Percentiles rank a stretch among this genome's conserved stretches.
Evolutionary conservation across 2,888 invertebrate species (phyloP).

Genomic region (Agrotis exclamationis): DNA sequence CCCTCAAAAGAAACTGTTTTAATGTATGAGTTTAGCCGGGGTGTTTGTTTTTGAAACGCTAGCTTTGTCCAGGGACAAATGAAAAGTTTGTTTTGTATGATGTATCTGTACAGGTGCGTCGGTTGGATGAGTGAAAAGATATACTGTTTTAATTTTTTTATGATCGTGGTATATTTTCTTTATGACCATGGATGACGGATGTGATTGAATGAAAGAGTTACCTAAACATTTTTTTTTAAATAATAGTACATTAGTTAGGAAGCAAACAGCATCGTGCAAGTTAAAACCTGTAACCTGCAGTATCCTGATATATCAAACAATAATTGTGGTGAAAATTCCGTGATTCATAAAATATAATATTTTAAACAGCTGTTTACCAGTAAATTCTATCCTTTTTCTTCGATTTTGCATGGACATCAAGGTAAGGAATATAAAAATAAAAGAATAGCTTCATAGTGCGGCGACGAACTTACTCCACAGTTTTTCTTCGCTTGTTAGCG

Average conservation of each 20-base stretch:
- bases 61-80: constrained; percentile 47
- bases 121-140: constrained; percentile 7
- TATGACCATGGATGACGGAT: neutral
- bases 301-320: no score
- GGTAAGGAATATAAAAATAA: neutral
- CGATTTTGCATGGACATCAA: neutral
- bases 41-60: constrained; percentile 59
- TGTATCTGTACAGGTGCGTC: constrained; percentile 4
- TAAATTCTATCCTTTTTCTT: neutral
- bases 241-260: no score
- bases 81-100: constrained; percentile 42
- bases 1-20: constrained; percentile 61
- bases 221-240: neutral
- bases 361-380: neutral
- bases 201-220: neutral
- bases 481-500: constrained; percentile 34
- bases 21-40: constrained; percentile 59
- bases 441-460: neutral
- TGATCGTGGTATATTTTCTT: neutral
- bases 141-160: neutral
- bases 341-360: neutral
- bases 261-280: neutral
- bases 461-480: neutral
- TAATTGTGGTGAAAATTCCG: neutral
- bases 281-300: neutral